Percentiles rank a stretch among this genome's conserved stretches.
Conservation (phyloP, 1,140 invertebrate genomes). For the Anthonomus grandis region DNA sequence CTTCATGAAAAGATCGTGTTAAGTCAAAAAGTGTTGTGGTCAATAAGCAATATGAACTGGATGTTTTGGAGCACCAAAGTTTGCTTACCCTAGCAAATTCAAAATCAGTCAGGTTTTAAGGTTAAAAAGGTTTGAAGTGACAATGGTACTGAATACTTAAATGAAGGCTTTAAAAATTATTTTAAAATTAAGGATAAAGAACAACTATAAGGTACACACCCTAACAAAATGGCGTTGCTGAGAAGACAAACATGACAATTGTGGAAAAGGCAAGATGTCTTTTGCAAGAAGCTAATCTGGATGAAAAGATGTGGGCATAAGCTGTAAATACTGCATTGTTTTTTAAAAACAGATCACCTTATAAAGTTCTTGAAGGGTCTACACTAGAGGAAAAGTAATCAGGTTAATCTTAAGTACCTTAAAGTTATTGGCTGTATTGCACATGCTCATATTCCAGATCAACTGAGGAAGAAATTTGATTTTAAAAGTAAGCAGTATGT, state of each 20-base stretch:
- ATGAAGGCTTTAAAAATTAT: constrained; percentile 29
- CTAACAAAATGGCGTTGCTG: constrained; percentile 49
- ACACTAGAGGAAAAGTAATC: constrained; percentile 19
- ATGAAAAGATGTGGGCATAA: constrained; percentile 45
- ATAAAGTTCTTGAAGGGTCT: neutral
- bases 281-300: constrained; percentile 38
- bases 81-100: neutral
- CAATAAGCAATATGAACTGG: constrained; percentile 20
- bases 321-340: constrained; percentile 48
- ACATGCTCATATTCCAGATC: constrained; percentile 44
- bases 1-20: too few species aligned
- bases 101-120: constrained; percentile 35
- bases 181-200: constrained; percentile 39
- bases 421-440: constrained; percentile 48
- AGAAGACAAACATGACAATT: constrained; percentile 45
- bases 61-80: constrained; percentile 5
- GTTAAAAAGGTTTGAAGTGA: constrained; percentile 37
- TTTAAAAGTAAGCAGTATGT: constrained; percentile 39
- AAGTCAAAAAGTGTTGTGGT: too few species aligned
- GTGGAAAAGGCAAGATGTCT: constrained; percentile 42
- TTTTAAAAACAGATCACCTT: constrained; percentile 42
- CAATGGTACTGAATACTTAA: constrained; percentile 44
- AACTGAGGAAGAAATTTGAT: constrained; percentile 46
- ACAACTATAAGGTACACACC: constrained; percentile 47
- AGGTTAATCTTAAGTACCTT: constrained; percentile 47